Evolutionary conservation across 2,888 invertebrate genomes (phyloP).

Genomic region (Sceliomorpha sp.): DNA sequence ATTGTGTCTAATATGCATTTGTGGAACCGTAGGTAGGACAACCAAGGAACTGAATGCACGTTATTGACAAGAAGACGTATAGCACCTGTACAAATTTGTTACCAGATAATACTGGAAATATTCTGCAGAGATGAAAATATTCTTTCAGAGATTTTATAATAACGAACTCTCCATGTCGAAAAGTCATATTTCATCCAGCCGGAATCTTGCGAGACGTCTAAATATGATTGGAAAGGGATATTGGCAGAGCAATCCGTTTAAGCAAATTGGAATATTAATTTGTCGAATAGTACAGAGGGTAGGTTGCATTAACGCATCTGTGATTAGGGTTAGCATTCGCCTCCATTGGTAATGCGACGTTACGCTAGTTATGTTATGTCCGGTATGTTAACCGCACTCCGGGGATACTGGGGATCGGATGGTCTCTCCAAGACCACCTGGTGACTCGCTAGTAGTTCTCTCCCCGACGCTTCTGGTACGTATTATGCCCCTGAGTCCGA

Average conservation of each 20-base stretch:
- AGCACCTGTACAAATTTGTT: too few species aligned
- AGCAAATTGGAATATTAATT: conserved; percentile 21
- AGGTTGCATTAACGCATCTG: conserved; percentile 29
- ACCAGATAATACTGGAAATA: too few species aligned
- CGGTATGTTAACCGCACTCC: conserved; percentile 65
- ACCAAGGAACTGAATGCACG: too few species aligned
- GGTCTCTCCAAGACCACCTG: conserved; percentile 46
- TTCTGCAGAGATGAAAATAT: too few species aligned
- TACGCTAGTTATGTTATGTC: conserved; percentile 68
- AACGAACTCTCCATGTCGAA: too few species aligned
- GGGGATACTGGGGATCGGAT: conserved; percentile 42
- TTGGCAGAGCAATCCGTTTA: background rate
- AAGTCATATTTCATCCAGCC: conserved; percentile 7
- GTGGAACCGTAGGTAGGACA: conserved; percentile 7
- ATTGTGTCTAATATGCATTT: conserved; percentile 50
- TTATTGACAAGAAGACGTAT: too few species aligned
- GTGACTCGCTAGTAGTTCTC: conserved; percentile 15
- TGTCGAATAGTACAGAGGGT: conserved; percentile 11
- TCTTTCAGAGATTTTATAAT: too few species aligned
- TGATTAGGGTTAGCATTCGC: conserved; percentile 3
- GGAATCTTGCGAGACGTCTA: conserved; percentile 14
- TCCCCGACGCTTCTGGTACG: conserved; percentile 15
- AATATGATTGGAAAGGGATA: background rate
- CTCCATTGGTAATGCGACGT: conserved; percentile 58
- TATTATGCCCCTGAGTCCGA: conserved; percentile 7